These are phyloP conservation scores for Panthera leo DNA, from an alignment of 2,113 vertebrate genomes.

Conservation along the genomic window DNA sequence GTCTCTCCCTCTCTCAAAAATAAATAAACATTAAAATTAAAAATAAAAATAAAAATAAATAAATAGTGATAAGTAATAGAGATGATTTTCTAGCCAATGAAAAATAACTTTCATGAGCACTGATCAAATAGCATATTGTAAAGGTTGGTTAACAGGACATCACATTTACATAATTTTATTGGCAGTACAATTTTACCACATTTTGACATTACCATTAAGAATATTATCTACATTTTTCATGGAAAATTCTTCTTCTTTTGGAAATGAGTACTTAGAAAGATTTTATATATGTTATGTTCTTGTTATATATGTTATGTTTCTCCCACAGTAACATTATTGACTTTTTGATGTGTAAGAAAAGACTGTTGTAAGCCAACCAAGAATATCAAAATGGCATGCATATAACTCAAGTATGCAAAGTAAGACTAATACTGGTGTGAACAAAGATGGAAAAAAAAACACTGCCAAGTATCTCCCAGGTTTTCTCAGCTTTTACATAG, in stretches of 20 bases:
- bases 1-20: no score
- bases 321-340: background rate
- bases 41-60: background rate
- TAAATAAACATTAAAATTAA: no score
- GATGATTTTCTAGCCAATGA: background rate
- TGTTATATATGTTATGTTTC: background rate
- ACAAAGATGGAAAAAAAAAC: background rate
- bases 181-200: background rate
- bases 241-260: background rate
- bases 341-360: background rate
- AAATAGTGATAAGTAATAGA: background rate
- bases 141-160: background rate
- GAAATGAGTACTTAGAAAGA: background rate
- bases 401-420: background rate
- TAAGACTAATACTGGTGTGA: background rate
- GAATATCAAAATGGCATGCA: background rate
- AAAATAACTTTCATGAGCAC: background rate
- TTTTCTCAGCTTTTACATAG: background rate
- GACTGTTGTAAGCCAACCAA: background rate
- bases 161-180: slow-evolving; percentile 18
- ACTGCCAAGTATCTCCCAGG: background rate
- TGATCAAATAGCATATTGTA: background rate
- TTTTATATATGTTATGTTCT: background rate
- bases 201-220: background rate
- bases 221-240: background rate